Evolutionary conservation across 2,113 vertebrate genomes (phyloP), one percentile per base, ranked within the genome.

Genomic region (Rhynchomys soricoides): DNA sequence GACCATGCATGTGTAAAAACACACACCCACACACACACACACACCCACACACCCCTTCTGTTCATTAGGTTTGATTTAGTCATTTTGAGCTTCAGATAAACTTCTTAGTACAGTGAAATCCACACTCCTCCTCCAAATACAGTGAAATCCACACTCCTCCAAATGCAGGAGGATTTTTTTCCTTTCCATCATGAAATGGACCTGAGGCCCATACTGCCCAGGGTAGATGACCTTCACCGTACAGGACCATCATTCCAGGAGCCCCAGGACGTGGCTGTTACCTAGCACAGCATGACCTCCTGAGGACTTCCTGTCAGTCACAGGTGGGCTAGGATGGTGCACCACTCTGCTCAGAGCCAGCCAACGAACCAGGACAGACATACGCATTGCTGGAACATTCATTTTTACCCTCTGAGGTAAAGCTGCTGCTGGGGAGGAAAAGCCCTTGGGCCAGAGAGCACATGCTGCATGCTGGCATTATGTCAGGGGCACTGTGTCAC

Each of bases 11-110:
- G 2, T 90, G 2, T 87, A 0, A 62, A 31, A 71, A 17, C 52
- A 71, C 40, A 3, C 15, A 52, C 1, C 2, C 0, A 2, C 16
- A 6, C 12, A 12, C 68, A 19, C 34, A 3, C 55, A 57, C 21
- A 24, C 26, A 3, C 45, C 86, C 16, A 4, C 91, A 91, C 59
- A 62, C 59, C 22, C 93, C 52, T 77, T 93, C 37, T n/a, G 31
- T 34, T 85, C 26, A 45, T n/a, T 89, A 17, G 7, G 9, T 21
- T 4, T 6, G 43, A 82, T 12, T 48, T 10, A 29, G 91, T 55
- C 57, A 45, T 68, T 66, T n/a, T 12, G 34, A 71, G 45, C 22
- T 52, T 50, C 64, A 77, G 1, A 1, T 43, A 70, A 37, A 52
- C 34, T 50, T 22, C 40, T 7, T 17, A 68, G 52, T 24, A 81